Evolutionary conservation across 2,113 vertebrate genomes (phyloP).

Genomic region (Halcyon malimbica): DNA sequence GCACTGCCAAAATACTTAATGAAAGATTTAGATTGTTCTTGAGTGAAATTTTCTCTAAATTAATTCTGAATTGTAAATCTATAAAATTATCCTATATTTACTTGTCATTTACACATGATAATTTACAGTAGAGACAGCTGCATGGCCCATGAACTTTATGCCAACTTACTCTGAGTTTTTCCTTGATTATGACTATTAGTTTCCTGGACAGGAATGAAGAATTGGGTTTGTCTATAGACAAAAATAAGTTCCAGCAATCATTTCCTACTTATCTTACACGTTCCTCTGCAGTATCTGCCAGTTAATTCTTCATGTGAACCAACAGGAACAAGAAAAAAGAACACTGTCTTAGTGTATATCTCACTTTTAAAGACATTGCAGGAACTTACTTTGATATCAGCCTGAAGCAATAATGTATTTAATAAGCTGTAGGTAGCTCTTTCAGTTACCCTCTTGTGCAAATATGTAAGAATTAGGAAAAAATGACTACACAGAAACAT

Average conservation of each 20-base stretch:
- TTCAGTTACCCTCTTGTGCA: neutral
- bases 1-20: neutral
- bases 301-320: neutral
- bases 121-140: neutral
- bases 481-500: neutral
- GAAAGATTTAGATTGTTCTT: neutral
- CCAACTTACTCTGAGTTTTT: neutral
- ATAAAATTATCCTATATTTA: neutral
- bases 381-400: neutral
- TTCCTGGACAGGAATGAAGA: neutral
- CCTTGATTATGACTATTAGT: neutral
- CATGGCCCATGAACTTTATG: neutral
- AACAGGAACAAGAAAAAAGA: neutral
- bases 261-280: neutral
- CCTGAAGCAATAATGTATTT: neutral
- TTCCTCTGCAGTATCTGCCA: neutral
- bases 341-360: neutral
- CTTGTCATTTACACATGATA: neutral
- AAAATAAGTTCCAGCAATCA: neutral
- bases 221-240: neutral
- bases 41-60: neutral
- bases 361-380: neutral
- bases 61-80: neutral
- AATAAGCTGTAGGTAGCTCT: neutral
- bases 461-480: neutral